Evolutionary conservation across 1,140 invertebrate species (phyloP), one percentile per base, ranked within the genome.

Genomic region (Cherax quadricarinatus): DNA sequence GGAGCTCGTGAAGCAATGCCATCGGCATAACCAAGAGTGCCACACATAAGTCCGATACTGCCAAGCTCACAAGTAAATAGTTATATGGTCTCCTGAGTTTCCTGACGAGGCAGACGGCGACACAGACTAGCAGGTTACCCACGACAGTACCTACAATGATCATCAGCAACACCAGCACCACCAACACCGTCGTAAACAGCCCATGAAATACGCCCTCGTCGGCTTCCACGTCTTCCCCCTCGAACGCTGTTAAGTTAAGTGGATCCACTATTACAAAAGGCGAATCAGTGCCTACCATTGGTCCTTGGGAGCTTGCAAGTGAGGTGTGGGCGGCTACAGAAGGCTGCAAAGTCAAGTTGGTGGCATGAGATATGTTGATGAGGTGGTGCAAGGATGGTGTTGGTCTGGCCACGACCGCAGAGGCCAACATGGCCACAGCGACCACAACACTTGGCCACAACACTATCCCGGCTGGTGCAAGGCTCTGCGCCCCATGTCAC

Each of bases 1-100:
- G 91, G 97, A 96, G 94, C 97, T 97, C 92, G 78, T 94, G 79
- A 81, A 98, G 98, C 9, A 99, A 98, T 95, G 99, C 99, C 94
- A 99, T 97, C 16, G 99, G 99, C 96, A 99, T 97, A 41, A 99
- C 99, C 24, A 99, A 96, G 81, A 99, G 96, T 0, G 99, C 99
- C 0, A 99, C 98, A 12, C 98, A 98, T n/a, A 99, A 96, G 95
- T 99, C 99, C 1, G 99, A 98, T n/a, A 99, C 98, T 0, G 99
- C 99, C 88, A 99, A 95, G 10, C 98, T 99, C 0, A 99, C 98
- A 93, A 99, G 98, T 95, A 99, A 99, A 95, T 99, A 99, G 95
- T 99, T 99, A 24, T 94, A 94, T 94, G 99, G 99, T 1, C 99
- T 98, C 88, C 98, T 96, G n/a, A 99, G 95, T 7, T 99, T 99